These are phyloP conservation scores for Rutpela maculata DNA, from an alignment of 2,888 invertebrate species.

Conservation along the genomic window DNA sequence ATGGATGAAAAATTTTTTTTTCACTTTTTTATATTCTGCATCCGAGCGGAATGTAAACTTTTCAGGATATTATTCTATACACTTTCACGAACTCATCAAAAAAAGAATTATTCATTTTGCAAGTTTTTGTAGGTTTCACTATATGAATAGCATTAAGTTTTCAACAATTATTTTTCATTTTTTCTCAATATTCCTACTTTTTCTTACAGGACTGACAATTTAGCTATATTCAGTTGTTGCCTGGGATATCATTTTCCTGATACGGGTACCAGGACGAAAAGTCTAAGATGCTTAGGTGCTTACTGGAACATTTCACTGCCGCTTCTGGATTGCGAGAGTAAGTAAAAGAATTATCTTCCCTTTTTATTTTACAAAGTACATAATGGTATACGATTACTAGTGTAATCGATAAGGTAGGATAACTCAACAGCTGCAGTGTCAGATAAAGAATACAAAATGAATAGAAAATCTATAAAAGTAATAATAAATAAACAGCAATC, in stretches of 20 bases:
- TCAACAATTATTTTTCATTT: neutral
- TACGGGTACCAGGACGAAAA: conserved; percentile 78
- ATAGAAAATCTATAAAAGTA: too few relatives aligned
- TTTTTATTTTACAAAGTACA: neutral
- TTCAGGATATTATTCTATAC: too few relatives aligned
- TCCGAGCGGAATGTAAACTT: too few relatives aligned
- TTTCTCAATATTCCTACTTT: neutral
- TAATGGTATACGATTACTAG: neutral
- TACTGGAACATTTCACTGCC: conserved; percentile 81
- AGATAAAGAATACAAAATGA: too few relatives aligned
- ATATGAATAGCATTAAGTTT: too few relatives aligned
- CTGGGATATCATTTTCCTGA: conserved; percentile 82
- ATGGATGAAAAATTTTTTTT: too few relatives aligned
- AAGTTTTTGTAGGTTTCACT: too few relatives aligned
- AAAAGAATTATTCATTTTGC: too few relatives aligned
- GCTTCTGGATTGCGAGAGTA: conserved; percentile 78
- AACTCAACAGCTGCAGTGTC: neutral
- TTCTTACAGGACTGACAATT: conserved; percentile 76
- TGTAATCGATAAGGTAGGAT: neutral
- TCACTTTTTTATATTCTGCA: too few relatives aligned
- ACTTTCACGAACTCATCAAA: too few relatives aligned
- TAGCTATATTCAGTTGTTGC: conserved; percentile 83
- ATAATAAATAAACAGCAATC: too few relatives aligned
- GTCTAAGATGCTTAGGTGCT: conserved; percentile 80
- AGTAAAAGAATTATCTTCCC: conserved; percentile 69